Evolutionary conservation across 2,888 invertebrate genomes (phyloP), one percentile per base, ranked within the genome.

Genomic region (Ochlodes sylvanus): DNA sequence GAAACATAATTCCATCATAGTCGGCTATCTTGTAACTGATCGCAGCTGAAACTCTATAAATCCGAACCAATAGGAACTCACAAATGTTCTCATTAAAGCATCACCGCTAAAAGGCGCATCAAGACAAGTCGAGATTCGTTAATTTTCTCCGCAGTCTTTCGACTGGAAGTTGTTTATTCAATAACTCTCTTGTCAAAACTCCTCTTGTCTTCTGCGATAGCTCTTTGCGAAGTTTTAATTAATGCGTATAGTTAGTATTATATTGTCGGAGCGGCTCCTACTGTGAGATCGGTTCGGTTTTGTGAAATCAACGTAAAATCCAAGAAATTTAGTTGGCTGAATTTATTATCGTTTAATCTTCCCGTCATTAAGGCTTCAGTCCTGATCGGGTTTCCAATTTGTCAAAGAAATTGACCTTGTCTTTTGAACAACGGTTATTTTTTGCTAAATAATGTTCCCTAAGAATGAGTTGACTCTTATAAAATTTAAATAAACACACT

Each of bases 151-250:
- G 60, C 71, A 69, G 64, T 75, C 77, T 78, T 50, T 79, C 74
- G 77, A 82, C 79, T 78, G 74, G 73, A 80, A 81, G 72, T 78
- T 80, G 80, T 84, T 85, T 84, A 85, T 85, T 83, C 76, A 85
- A 83, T 83, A 83, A 86, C 80, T 50, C 50, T 19, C 50, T 50
- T 50, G 50, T 50, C 50, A 50, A 77, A 79, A 78, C 78, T 83
- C 58, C 38, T 65, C 63, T 61, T 64, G 57, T 79, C 79, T 74
- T 73, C 21, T 61, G 69, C 52, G 67, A 63, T 75, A 79, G 79
- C 79, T 84, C 82, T 80, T 74, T 68, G 72, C 69, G 73, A 81
- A 85, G 75, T 86, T 87, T 84, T 87, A 86, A 88, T 87, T 80
- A 86, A 83, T 78, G 78, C 79, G 73, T 76, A 75, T 74, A 73